Conservation (phyloP, 2,888 invertebrate genomes). For the Watsonalla binaria region DNA sequence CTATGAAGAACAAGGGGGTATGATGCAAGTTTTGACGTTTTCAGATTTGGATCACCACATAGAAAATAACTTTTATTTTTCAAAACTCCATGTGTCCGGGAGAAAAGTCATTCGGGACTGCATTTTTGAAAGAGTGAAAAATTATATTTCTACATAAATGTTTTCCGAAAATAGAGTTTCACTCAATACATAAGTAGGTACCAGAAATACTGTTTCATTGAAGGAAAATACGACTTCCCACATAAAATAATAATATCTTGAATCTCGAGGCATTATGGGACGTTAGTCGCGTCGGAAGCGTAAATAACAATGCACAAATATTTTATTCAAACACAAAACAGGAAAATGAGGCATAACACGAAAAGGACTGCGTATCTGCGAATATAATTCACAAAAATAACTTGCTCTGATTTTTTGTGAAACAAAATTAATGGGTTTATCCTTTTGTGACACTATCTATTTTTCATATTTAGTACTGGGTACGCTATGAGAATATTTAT, state of each 20-base stretch:
- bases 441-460: slow-evolving; percentile 5
- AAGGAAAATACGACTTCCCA: background rate
- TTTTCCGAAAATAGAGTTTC: too few relatives aligned
- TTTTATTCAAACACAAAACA: slow-evolving; percentile 9
- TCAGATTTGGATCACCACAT: too few relatives aligned
- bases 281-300: background rate
- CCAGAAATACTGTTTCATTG: too few relatives aligned
- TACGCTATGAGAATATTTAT: too few relatives aligned
- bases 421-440: slow-evolving; percentile 15
- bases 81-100: too few relatives aligned
- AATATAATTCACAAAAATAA: slow-evolving; percentile 9
- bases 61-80: too few relatives aligned
- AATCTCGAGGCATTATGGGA: background rate
- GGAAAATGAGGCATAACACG: slow-evolving; percentile 7
- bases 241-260: background rate
- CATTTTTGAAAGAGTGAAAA: too few relatives aligned
- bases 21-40: too few relatives aligned
- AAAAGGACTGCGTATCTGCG: slow-evolving; percentile 11
- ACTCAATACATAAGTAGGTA: too few relatives aligned
- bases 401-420: slow-evolving; percentile 8
- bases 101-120: too few relatives aligned
- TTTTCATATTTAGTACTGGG: background rate
- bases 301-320: slow-evolving; percentile 5
- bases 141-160: too few relatives aligned
- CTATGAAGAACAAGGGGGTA: too few relatives aligned